Evolutionary conservation across 2,113 vertebrate species (phyloP).

Genomic region (Phylloscopus whistleri): DNA sequence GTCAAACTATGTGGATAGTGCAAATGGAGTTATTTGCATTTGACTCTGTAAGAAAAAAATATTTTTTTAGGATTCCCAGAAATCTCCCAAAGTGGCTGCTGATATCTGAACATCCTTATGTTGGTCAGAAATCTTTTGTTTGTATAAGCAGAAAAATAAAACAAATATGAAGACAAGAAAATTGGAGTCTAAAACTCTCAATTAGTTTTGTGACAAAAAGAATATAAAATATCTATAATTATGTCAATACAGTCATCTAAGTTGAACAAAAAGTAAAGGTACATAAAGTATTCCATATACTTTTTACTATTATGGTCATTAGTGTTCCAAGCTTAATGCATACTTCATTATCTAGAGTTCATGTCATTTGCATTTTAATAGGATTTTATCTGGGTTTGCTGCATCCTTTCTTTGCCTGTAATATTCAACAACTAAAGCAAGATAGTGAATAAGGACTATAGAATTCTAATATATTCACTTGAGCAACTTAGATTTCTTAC

Average conservation of each 20-base stretch:
- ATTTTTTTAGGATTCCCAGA: background rate
- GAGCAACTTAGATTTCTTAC: background rate
- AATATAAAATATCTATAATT: constrained; percentile 37
- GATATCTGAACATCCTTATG: background rate
- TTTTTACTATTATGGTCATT: constrained; percentile 61
- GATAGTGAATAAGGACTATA: background rate
- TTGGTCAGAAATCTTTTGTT: background rate
- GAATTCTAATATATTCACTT: background rate
- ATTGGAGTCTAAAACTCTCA: background rate
- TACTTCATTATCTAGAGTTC: constrained; percentile 66
- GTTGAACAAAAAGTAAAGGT: constrained; percentile 36
- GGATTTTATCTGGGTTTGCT: constrained; percentile 53
- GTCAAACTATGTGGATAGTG: background rate
- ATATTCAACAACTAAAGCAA: constrained; percentile 23
- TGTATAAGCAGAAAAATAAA: background rate
- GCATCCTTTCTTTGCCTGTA: background rate
- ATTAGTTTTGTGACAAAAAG: constrained; percentile 38
- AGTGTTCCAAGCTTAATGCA: constrained; percentile 48
- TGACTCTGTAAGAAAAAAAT: background rate
- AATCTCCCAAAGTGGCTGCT: background rate
- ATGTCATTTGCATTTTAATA: constrained; percentile 72
- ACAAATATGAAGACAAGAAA: background rate
- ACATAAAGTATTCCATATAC: constrained; percentile 49
- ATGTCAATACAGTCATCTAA: constrained; percentile 33
- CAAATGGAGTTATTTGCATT: background rate